Evolutionary conservation across 2,888 invertebrate species (phyloP), one percentile per base, ranked within the genome.

Genomic region (Altica lythri): DNA sequence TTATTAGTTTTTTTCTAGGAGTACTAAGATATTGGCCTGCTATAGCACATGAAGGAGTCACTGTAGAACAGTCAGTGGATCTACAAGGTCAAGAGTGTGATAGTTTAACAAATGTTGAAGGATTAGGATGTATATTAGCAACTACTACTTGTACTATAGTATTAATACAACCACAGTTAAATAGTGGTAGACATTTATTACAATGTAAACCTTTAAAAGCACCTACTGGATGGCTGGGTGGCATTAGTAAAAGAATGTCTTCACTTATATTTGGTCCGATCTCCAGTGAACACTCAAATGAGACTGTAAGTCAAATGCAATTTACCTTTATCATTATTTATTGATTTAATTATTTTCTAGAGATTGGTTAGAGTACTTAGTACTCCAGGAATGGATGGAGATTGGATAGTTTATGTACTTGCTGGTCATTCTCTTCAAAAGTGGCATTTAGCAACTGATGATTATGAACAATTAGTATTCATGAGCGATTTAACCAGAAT

Each of bases 81-180:
- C 79, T 96, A 22, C 91, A 92, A 18, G 92, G 92, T 0, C 91
- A 92, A 75, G 92, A 92, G 77, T 92, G 92, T 67, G 89, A 90
- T 66, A 83, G 86, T 49, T 77, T 92, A 12, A 81, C 85, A 1
- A 83, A 84, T 60, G 78, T 87, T 42, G 81, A 87, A 44, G 83
- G 85, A 0, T 80, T 86, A 40, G 92, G 92, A 1, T 89, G 92
- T 68, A 82, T 95, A 63, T 80, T 95, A 42, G 92, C 92, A 0
- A 96, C 95, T 8, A 95, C 95, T 0, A 95, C 95, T 0, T 92
- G 93, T 69, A 92, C 91, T 1, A 81, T 95, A 19, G 86, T 92
- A 0, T 78, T 90, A 17, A 78, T 91, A 2, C 84, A 86, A 62
- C 80, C 86, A 5, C 82, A 85, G 58, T 50, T 80, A 43, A 72